A percentile compares a stretch with the other conserved stretches of the same genome.
phyloP scores from a whole-genome alignment of 2,113 vertebrate species.

The Clarias batrachus region DNA sequence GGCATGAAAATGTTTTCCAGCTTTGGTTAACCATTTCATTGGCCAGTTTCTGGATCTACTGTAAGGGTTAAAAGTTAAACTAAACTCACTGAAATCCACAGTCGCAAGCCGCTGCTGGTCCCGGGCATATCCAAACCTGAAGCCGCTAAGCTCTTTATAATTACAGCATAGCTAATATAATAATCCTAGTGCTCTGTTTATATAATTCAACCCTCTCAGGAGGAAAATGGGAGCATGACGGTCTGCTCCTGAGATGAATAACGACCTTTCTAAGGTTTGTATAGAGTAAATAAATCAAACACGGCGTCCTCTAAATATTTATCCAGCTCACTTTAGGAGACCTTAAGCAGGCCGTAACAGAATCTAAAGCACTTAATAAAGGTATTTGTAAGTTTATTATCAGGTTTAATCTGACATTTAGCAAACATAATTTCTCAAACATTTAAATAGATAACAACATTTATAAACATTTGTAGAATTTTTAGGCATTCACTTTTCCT shows the following conservation, averaged over 20 bases:
- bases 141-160: neutral
- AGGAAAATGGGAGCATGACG: neutral
- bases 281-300: slow-evolving; percentile 5
- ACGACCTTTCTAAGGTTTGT: neutral
- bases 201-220: neutral
- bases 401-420: neutral
- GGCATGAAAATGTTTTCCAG: neutral
- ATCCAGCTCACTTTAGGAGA: neutral
- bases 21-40: neutral
- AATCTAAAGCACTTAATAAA: neutral
- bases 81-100: neutral
- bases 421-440: no score
- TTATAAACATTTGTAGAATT: neutral
- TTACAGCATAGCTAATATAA: neutral
- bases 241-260: neutral
- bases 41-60: no score
- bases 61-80: no score
- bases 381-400: neutral
- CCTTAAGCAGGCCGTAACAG: neutral
- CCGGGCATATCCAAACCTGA: neutral
- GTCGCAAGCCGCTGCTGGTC: neutral
- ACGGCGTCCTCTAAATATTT: neutral
- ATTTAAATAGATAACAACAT: no score
- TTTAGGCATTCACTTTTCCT: neutral
- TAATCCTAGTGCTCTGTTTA: neutral